phyloP scores from a whole-genome alignment of 2,888 invertebrate species.

The Drosophila paranaensis region DNA sequence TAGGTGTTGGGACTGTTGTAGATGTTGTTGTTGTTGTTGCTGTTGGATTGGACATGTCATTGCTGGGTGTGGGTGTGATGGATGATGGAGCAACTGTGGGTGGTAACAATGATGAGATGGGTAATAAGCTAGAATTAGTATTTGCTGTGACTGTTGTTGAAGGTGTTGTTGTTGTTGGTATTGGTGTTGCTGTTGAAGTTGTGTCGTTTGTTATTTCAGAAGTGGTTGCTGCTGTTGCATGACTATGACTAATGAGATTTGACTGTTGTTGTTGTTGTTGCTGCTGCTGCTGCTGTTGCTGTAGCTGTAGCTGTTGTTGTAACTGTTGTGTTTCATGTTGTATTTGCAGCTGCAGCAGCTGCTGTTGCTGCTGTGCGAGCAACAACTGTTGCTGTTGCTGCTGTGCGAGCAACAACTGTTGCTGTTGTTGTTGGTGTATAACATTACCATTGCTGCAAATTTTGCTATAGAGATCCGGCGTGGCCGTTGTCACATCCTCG shows the following conservation, averaged over 20 bases:
- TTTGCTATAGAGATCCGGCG: conserved; percentile 85
- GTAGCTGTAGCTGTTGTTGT: conserved; percentile 45
- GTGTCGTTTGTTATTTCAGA: conserved; percentile 20
- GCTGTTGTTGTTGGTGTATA: conserved; percentile 61
- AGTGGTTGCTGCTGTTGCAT: conserved; percentile 44
- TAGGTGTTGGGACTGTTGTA: conserved; percentile 38
- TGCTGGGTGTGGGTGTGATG: conserved; percentile 71
- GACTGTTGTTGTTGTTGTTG: conserved; percentile 20
- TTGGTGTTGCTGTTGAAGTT: conserved; percentile 28
- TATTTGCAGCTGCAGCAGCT: conserved; percentile 54
- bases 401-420: conserved; percentile 50
- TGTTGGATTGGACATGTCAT: conserved; percentile 40
- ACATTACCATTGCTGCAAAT: conserved; percentile 85
- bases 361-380: conserved; percentile 54
- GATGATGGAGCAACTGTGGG: conserved; percentile 73
- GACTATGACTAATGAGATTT: conserved; percentile 57
- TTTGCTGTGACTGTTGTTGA: conserved; percentile 36
- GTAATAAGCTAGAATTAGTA: conserved; percentile 75
- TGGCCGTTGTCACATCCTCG: conserved; percentile 85
- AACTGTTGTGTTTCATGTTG: conserved; percentile 55
- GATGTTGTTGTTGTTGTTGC: conserved; percentile 43
- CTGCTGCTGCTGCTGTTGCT: conserved; percentile 31
- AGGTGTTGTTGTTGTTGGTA: conserved; percentile 57
- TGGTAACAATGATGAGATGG: conserved; percentile 75
- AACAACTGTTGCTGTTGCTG: conserved; percentile 54